Conservation (phyloP, 2,888 invertebrate species). For the Melipona beecheii region DNA sequence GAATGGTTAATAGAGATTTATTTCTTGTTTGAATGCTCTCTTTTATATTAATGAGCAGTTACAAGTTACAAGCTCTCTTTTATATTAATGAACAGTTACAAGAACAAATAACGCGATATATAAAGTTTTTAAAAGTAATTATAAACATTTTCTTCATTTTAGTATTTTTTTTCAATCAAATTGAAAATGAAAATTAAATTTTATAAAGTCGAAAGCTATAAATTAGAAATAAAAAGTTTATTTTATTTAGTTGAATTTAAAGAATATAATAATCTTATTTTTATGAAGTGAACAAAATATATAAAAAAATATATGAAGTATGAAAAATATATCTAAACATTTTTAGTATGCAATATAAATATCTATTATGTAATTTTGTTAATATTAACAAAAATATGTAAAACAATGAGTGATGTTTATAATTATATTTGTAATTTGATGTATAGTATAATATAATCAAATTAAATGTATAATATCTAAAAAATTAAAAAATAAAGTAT, state of each 20-base stretch:
- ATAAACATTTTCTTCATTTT: conserved; percentile 3
- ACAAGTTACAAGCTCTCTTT: conserved; percentile 11
- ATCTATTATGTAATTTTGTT: conserved; percentile 48
- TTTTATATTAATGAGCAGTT: conserved; percentile 4
- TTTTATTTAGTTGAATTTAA: conserved; percentile 21
- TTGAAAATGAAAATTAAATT: conserved; percentile 1
- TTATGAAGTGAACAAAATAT: neutral
- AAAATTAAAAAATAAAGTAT: conserved; percentile 77
- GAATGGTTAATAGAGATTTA: conserved; percentile 40
- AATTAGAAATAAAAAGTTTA: neutral
- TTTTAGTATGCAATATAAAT: conserved; percentile 39
- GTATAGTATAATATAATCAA: conserved; percentile 59
- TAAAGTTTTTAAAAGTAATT: conserved; percentile 18
- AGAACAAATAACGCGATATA: conserved; percentile 20
- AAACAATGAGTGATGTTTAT: conserved; percentile 46
- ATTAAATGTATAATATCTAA: conserved; percentile 70
- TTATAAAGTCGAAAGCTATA: conserved; percentile 11
- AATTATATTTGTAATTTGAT: conserved; percentile 58
- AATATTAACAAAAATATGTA: conserved; percentile 39
- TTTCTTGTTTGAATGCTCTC: conserved; percentile 33
- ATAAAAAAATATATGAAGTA: conserved; percentile 35
- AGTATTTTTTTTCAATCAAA: conserved; percentile 21
- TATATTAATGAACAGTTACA: conserved; percentile 13
- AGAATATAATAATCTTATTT: conserved; percentile 16
- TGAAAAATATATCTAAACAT: conserved; percentile 35